Evolutionary conservation across 2,113 vertebrate genomes (phyloP), one percentile per base, ranked within the genome.

Genomic region (Scomber colias): DNA sequence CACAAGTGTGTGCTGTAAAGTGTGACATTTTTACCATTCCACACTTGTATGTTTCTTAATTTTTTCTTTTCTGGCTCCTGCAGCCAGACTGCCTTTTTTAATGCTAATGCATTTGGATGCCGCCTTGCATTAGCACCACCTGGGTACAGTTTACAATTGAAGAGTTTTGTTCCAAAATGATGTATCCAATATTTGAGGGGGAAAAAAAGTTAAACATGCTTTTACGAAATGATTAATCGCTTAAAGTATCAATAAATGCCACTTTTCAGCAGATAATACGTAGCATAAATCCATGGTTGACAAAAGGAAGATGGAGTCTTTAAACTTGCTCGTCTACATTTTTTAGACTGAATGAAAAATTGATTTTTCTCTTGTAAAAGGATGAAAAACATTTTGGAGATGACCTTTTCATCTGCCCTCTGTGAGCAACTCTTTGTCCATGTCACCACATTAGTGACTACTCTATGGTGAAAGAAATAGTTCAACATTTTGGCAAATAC

Each of bases 21-120:
- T 73, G 84, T 87, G 90, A 90, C 60, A 87, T 92, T 91, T 91
- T 69, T 87, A 93, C 85, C 92, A 94, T 94, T 94, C 90, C 85
- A 90, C 90, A 77, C 77, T 63, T 85, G 65, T 85, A 63, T 84
- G 81, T 89, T 83, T 92, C 67, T 87, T 82, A 77, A 61, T 63
- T 77, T 79, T 75, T 87, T 81, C 66, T 77, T 88, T 89, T 87
- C 90, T 87, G 90, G 86, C 85, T 87, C 81, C 55, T 83, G 84
- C 74, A 91, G 90, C 92, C 93, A 92, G 92, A 79, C 90, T 93
- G 94, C 94, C 94, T 95, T 95, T 90, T 90, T 77, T 76, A 71
- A 89, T 81, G 89, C 91, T 90, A 77, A 82, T 83, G 88, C 78
- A 5, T 92, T 82, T 89, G 85, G 79, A 90, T 88, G 85, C 79